Base-by-base conservation (phyloP, 1,140 invertebrate species). In the Melanaphis sacchari region DNA sequence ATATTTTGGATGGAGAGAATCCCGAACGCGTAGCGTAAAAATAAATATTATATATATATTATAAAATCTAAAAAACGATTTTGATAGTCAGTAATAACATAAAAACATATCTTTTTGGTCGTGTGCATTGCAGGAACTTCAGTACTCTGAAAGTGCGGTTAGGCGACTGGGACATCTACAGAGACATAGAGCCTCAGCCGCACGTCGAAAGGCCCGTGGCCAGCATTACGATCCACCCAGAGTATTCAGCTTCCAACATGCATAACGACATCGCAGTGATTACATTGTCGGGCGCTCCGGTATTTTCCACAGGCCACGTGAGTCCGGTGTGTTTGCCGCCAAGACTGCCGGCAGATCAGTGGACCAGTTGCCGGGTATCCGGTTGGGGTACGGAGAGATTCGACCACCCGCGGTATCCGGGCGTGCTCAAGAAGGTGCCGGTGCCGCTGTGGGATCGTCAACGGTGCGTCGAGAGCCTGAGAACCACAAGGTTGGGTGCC, bases 191-290 rank as follows among this genome's bases (percentile, higher is more conserved):
- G 94, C 95, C 95, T 1, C 95, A 96, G 82, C 95, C 96, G 0
- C 95, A 96, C 93, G 96, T 96, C 94, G 96, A 96, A 88, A 94
- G 95, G 49, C 94, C 95, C 38, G 96, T 97, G 0, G 84, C 90
- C 0, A 93, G 94, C 41, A 94, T 96, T 2, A 66, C 94, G 0
- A 93, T 95, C 18, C 96, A 96, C 94, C 95, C 95, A 1, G 93
- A 95, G 1, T 96, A 94, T 94, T 91, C 95, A 43, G 49, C 94
- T 0, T 94, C 93, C 6, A 95, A 94, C 41, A 94, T 96, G 21
- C 95, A 94, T 93, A 95, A 96, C 90, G 96, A 96, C 92, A 94
- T 96, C 26, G 96, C 96, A 15, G 93, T 96, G 0, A 94, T 96
- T 2, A 94, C 95, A n/a, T 94, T 96, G 8, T 93, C 94, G 4